Conservation (phyloP, 1,140 invertebrate species). For the Ylistrum balloti region DNA sequence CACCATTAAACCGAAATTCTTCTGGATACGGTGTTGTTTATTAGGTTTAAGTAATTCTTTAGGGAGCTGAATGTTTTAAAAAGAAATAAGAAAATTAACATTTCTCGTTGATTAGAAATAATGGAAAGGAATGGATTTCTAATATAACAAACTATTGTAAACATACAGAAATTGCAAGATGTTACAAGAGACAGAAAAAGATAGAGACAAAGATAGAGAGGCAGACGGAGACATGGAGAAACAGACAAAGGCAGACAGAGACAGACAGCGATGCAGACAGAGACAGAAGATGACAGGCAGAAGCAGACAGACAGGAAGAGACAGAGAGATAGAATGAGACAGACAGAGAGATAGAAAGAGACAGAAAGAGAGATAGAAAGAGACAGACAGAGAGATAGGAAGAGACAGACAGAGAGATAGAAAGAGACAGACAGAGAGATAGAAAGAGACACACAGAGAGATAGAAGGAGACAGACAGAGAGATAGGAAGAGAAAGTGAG, state of each 20-base stretch:
- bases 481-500: conserved; percentile 47
- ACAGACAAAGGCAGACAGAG: conserved; percentile 44
- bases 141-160: too few relatives aligned
- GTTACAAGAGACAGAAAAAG: not conserved
- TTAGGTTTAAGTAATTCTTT: too few relatives aligned
- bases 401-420: conserved; percentile 45
- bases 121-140: too few relatives aligned
- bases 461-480: not conserved
- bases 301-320: too few relatives aligned
- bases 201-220: conserved; percentile 35
- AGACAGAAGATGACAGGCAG: not conserved
- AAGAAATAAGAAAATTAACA: too few relatives aligned
- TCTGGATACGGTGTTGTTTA: too few relatives aligned
- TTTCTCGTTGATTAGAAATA: too few relatives aligned
- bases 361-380: too few relatives aligned
- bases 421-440: too few relatives aligned
- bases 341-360: conserved; percentile 47
- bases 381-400: conserved; percentile 41
- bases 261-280: conserved; percentile 15
- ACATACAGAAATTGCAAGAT: too few relatives aligned
- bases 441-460: not conserved
- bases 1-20: too few relatives aligned
- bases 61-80: too few relatives aligned
- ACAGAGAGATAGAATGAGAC: conserved; percentile 37
- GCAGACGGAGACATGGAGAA: conserved; percentile 43